phyloP scores from a whole-genome alignment of 2,888 invertebrate species.

The Nymphalis c-album region DNA sequence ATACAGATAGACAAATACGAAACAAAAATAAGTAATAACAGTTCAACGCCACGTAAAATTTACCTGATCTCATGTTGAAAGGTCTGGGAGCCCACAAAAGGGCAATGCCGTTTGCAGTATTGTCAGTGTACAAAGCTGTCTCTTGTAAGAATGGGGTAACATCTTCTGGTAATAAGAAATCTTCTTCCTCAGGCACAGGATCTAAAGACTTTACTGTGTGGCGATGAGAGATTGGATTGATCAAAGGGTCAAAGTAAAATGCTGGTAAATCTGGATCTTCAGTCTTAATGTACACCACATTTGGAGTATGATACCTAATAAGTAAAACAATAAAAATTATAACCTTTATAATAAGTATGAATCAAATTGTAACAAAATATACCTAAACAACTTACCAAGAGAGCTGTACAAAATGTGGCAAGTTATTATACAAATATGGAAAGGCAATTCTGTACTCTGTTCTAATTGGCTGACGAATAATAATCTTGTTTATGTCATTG shows the following conservation, averaged over 20 bases:
- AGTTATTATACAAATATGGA: conserved; percentile 99
- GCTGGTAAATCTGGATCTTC: conserved; percentile 99
- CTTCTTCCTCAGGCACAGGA: conserved; percentile 95
- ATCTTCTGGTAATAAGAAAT: conserved; percentile 94
- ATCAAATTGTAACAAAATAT: not conserved
- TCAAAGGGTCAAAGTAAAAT: conserved; percentile 99
- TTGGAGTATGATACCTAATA: conserved; percentile 97
- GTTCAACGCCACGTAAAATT: conserved; percentile 21
- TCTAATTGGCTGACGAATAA: conserved; percentile 98
- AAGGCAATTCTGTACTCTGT: conserved; percentile 99
- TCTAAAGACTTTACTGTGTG: conserved; percentile 93
- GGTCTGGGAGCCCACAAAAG: conserved; percentile 98
- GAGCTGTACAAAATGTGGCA: conserved; percentile 98
- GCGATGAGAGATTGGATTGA: conserved; percentile 98
- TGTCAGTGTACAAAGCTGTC: conserved; percentile 97
- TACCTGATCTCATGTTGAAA: conserved; percentile 96
- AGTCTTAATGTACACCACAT: conserved; percentile 99
- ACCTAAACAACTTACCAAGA: conserved; percentile 89
- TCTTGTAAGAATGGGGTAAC: conserved; percentile 96
- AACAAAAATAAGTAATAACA: not conserved
- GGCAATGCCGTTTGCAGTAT: conserved; percentile 99
- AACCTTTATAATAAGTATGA: not conserved
- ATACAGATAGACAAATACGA: not conserved
- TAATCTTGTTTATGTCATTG: conserved; percentile 99
- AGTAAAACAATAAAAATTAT: conserved; percentile 1